Conservation (phyloP, 2,113 vertebrate species). For the Naja naja region DNA sequence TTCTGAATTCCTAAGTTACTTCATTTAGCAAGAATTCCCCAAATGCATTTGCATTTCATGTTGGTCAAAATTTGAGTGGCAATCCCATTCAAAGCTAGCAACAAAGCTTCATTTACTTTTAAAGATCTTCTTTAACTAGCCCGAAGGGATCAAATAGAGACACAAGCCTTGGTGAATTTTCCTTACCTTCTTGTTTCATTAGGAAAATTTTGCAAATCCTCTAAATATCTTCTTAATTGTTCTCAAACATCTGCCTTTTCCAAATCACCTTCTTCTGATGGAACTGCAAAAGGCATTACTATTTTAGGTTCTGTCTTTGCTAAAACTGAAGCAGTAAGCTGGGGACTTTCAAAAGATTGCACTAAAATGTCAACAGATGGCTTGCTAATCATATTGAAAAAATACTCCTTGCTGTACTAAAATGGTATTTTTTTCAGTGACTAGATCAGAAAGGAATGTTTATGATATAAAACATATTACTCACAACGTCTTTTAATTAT, state of each 20-base stretch:
- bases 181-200: conserved; percentile 52
- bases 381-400: conserved; percentile 81
- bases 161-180: conserved; percentile 40
- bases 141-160: neutral
- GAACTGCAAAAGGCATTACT: conserved; percentile 79
- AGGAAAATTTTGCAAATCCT: conserved; percentile 54
- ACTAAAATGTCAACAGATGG: conserved; percentile 83
- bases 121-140: neutral
- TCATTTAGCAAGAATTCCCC: neutral
- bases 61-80: neutral
- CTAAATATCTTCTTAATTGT: conserved; percentile 60
- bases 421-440: conserved; percentile 71
- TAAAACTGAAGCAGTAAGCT: conserved; percentile 76
- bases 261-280: conserved; percentile 75
- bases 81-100: neutral
- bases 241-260: conserved; percentile 70
- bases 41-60: neutral
- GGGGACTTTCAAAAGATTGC: conserved; percentile 77
- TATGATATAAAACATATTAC: conserved; percentile 80
- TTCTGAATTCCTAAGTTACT: neutral
- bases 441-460: conserved; percentile 76
- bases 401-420: conserved; percentile 77
- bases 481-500: conserved; percentile 76
- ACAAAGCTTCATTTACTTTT: neutral
- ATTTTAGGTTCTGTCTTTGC: conserved; percentile 78